These are phyloP conservation scores for Genyomyrus donnyi DNA, from an alignment of 2,113 vertebrate species.

Conservation along the genomic window DNA sequence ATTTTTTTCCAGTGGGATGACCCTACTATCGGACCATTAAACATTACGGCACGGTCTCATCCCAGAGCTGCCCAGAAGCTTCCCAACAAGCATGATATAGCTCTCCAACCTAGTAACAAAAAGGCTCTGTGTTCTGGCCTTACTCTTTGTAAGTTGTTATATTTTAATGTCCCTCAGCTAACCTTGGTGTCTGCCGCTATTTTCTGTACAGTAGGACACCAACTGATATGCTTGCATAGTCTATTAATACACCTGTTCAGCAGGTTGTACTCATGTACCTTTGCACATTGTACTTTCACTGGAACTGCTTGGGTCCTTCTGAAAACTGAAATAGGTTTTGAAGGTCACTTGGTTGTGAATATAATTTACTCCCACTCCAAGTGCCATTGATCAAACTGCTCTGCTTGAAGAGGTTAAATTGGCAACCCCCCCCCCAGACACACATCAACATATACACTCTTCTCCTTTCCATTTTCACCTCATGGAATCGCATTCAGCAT, in stretches of 20 bases:
- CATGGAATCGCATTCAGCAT: conserved; percentile 24
- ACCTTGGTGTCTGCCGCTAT: not conserved
- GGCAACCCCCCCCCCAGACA: not conserved
- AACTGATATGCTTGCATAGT: not conserved
- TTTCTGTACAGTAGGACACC: not conserved
- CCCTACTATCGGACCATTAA: not conserved
- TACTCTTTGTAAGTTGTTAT: not conserved
- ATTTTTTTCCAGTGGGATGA: not conserved
- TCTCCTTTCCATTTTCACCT: conserved; percentile 22
- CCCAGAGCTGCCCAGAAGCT: not conserved
- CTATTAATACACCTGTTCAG: not conserved
- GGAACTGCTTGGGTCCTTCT: not conserved
- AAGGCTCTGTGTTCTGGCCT: not conserved
- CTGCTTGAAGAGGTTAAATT: conserved; percentile 10
- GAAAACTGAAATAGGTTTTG: not conserved
- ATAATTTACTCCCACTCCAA: conserved; percentile 15
- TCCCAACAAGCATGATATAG: not conserved
- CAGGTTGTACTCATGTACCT: not conserved
- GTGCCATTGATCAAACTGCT: conserved; percentile 14
- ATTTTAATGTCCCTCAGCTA: not conserved
- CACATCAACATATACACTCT: not conserved
- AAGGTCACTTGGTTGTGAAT: conserved; percentile 24
- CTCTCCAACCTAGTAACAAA: not conserved
- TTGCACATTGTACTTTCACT: not conserved
- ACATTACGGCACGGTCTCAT: not conserved